A percentile compares a stretch with the other conserved stretches of the same genome.
phyloP scores from a whole-genome alignment of 2,797 vertebrate genomes.

The Pampus argenteus region DNA sequence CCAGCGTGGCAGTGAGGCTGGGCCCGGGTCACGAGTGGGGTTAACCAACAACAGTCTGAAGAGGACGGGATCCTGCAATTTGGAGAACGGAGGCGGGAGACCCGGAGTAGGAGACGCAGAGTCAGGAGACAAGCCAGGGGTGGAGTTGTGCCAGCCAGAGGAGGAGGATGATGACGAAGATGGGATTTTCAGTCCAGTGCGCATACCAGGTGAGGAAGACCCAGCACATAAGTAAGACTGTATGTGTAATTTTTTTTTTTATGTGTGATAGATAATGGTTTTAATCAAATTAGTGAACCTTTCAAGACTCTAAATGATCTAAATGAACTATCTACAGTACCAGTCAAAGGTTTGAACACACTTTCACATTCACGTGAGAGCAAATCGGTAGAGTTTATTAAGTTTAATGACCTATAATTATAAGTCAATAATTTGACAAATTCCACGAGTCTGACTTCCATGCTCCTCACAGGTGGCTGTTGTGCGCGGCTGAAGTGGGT shows the following conservation, averaged over 20 bases:
- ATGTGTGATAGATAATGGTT: too few relatives aligned
- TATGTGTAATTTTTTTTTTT: neutral
- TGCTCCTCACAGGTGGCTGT: conserved; percentile 65
- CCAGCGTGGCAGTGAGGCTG: conserved; percentile 59
- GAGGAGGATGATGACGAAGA: conserved; percentile 79
- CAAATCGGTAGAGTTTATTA: too few relatives aligned
- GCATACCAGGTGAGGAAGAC: conserved; percentile 77
- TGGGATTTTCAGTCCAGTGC: conserved; percentile 79
- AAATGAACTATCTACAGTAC: too few relatives aligned
- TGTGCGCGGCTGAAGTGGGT: conserved; percentile 83
- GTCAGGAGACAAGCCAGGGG: conserved; percentile 65
- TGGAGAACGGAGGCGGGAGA: conserved; percentile 83
- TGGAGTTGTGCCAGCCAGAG: conserved; percentile 60
- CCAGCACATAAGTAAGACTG: neutral
- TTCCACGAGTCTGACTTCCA: too few relatives aligned
- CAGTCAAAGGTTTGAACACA: too few relatives aligned
- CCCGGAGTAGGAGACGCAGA: conserved; percentile 55
- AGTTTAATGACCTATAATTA: too few relatives aligned
- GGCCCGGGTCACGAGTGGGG: conserved; percentile 54
- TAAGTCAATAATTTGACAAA: too few relatives aligned
- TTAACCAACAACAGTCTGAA: conserved; percentile 76
- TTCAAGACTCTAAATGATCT: too few relatives aligned
- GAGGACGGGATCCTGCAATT: conserved; percentile 69
- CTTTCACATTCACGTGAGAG: too few relatives aligned
- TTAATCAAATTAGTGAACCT: neutral